These are phyloP conservation scores for Rhodophaea formosa DNA, from an alignment of 2,888 invertebrate species.

Conservation along the genomic window DNA sequence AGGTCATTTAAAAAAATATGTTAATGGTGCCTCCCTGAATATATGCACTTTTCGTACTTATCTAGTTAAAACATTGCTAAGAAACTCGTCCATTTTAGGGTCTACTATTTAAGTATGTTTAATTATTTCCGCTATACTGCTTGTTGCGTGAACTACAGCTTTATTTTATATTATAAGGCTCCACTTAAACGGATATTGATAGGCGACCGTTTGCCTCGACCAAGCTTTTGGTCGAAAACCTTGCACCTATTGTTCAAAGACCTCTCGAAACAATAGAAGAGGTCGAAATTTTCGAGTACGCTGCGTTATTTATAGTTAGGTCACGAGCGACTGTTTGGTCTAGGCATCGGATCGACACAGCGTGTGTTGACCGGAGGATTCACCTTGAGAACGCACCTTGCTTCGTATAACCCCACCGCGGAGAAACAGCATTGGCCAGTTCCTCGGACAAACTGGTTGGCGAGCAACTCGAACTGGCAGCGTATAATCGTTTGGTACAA, in stretches of 20 bases:
- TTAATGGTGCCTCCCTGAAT: too few relatives aligned
- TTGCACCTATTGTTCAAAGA: slow-evolving; percentile 32
- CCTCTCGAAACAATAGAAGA: slow-evolving; percentile 38
- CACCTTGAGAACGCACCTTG: slow-evolving; percentile 76
- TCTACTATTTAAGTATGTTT: too few relatives aligned
- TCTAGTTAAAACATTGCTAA: too few relatives aligned
- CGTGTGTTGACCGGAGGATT: slow-evolving; percentile 76
- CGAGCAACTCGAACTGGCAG: slow-evolving; percentile 54
- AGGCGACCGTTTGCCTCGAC: background rate
- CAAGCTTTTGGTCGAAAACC: slow-evolving; percentile 20
- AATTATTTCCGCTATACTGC: too few relatives aligned
- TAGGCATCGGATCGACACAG: slow-evolving; percentile 66
- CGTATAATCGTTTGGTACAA: slow-evolving; percentile 66
- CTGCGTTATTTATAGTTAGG: slow-evolving; percentile 58
- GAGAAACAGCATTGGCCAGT: slow-evolving; percentile 43
- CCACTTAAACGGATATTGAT: too few relatives aligned
- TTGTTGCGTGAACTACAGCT: too few relatives aligned
- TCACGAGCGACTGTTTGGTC: slow-evolving; percentile 71
- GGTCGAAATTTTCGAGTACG: slow-evolving; percentile 46
- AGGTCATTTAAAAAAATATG: too few relatives aligned
- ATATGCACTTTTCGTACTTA: too few relatives aligned
- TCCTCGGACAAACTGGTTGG: slow-evolving; percentile 42
- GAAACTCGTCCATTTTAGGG: too few relatives aligned
- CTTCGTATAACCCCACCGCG: slow-evolving; percentile 57
- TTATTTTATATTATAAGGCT: too few relatives aligned